Evolutionary conservation across 2,113 vertebrate genomes (phyloP), one percentile per base, ranked within the genome.

Genomic region (Cebus imitator): DNA sequence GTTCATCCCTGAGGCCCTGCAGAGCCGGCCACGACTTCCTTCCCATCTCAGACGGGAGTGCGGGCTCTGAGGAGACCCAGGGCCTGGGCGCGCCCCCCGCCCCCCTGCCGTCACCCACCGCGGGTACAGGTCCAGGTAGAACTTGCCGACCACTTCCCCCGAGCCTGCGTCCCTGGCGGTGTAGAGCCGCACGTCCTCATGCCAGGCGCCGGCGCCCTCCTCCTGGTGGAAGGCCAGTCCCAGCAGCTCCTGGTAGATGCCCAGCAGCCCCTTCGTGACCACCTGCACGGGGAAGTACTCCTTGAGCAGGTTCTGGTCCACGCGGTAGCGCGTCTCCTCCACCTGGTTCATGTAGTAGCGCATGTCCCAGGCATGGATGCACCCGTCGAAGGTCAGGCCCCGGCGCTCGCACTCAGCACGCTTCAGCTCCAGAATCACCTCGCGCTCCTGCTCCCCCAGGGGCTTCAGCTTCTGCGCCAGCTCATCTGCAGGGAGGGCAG

Each of bases 331-430:
- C 0, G 99, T 99, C 98, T 99, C 99, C 98, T 99, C 99, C 99
- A 99, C 99, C 98, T 99, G 99, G 91, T 99, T 99, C 99, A 99
- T 99, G 98, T 99, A 99, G 98, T 99, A 99, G 75, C 99, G 99
- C 30, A 99, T 99, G 99, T 99, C 99, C 99, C 99, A 99, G 82
- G 99, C 99, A 0, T 99, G 98, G 98, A 99, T 99, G 92, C 98
- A 94, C 9, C 98, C 98, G 0, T 98, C 99, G 23, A 99, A 99
- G 1, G 98, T 97, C 94, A 99, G 98, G 2, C 95, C 98, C 2
- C 99, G 98, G 96, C 98, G 99, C 97, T 98, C 88, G 5, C 99
- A 99, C 97, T 99, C 99, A 8, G 99, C 98, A 97, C 99, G 98
- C 98, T 99, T 99, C 98, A 99, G 98, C 21, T 99, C 98, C 95